Base-by-base conservation (phyloP, 2,888 invertebrate species). In the Drosophila hawaiiensis region DNA sequence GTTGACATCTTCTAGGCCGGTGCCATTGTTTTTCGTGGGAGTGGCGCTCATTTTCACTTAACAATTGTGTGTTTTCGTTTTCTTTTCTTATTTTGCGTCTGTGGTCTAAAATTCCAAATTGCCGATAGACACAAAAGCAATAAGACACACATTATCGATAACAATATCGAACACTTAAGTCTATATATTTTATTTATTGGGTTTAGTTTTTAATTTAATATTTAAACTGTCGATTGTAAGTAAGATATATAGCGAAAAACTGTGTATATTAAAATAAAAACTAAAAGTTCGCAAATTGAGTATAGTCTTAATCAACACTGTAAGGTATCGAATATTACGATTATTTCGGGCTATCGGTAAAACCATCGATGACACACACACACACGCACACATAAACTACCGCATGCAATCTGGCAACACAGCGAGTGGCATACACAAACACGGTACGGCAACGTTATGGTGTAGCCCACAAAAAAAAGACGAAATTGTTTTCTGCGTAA, bases 1-100 rank as follows among this genome's bases (percentile, higher is more conserved):
- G n/a, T 97, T 97, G 4, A 97, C 95, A 76, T 97, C 97, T 93
- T 98, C 97, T 61, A 97, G 93, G 0, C 97, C 97, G 37, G 96
- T 95, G 12, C 95, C 95, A 41, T 94, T 92, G 68, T 92, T 92
- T 79, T 93, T 93, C 19, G 92, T 90, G 56, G 92, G 91, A 22
- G 91, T 88, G 25, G 47, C 47, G 33, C 92, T 78, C 93, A 93
- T 93, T 50, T 53, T 76, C 28, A 43, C 10, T 47, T 47, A 69
- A 29, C 31, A 68, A 59, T 60, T 47, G 5, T 37, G 4, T 5
- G n/a, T 66, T 31, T 53, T 14, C 10, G 3, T 39, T 54, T 61
- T n/a, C 12, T 31, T 9, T 5, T 4, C 1, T 52, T 37, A 19
- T 12, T 47, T 25, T 16, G 16, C 2, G 16, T 25, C 25, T 16